Conservation (phyloP, 1,140 invertebrate species). For the Drosophila pandora region DNA sequence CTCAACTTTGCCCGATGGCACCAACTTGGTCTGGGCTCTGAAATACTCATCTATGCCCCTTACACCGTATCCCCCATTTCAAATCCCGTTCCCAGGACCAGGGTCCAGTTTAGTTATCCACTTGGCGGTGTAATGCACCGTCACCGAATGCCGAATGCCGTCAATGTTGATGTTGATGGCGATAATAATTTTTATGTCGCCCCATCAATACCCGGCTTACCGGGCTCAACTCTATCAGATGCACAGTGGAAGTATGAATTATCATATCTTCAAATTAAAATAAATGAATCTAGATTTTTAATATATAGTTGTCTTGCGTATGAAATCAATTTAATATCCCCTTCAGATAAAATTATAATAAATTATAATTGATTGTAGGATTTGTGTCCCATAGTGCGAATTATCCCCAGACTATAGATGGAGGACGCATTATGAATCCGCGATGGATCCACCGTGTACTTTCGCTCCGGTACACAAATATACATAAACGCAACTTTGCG, state of each 20-base stretch:
- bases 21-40: slow-evolving; percentile 7
- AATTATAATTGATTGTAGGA: background rate
- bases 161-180: slow-evolving; percentile 39
- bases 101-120: slow-evolving; percentile 48
- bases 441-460: slow-evolving; percentile 30
- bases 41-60: slow-evolving; percentile 15
- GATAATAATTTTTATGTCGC: slow-evolving; percentile 52
- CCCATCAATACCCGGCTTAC: slow-evolving; percentile 38
- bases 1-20: slow-evolving; percentile 18
- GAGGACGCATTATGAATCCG: slow-evolving; percentile 34
- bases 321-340: background rate
- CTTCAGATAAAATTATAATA: background rate
- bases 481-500: slow-evolving; percentile 64
- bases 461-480: slow-evolving; percentile 55
- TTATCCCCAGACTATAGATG: slow-evolving; percentile 37
- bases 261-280: background rate
- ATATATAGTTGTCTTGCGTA: no score
- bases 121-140: slow-evolving; percentile 48
- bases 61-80: slow-evolving; percentile 7
- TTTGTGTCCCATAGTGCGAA: slow-evolving; percentile 26
- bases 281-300: no score
- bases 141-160: slow-evolving; percentile 12
- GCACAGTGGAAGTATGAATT: slow-evolving; percentile 19
- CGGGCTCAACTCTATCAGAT: slow-evolving; percentile 1
- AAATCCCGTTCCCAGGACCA: slow-evolving; percentile 1